Conservation (phyloP, 2,888 invertebrate species). For the Oscheius myriophilus region DNA sequence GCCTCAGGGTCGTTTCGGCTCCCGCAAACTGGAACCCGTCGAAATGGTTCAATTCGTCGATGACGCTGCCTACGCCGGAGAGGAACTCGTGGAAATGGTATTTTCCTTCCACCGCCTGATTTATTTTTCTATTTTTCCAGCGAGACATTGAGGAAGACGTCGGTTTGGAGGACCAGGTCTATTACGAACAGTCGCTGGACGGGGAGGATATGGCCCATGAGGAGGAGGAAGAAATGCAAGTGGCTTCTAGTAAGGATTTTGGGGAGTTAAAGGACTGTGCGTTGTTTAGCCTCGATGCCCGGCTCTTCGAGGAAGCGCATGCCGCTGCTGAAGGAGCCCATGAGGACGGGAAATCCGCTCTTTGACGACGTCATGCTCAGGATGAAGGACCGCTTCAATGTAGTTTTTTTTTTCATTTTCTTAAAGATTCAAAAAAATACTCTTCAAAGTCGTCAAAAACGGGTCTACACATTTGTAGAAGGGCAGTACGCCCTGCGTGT, state of each 20-base stretch:
- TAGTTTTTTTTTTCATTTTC: background rate
- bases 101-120: background rate
- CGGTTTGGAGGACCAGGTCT: constrained; percentile 1
- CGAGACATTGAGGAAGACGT: constrained; percentile 17
- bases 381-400: constrained; percentile 29
- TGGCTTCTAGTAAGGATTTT: too few species aligned
- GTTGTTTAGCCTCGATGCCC: background rate
- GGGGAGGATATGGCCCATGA: too few species aligned
- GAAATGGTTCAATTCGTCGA: constrained; percentile 26
- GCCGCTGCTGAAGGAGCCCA: constrained; percentile 31
- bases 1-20: too few species aligned
- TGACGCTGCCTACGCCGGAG: constrained; percentile 13
- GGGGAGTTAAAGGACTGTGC: too few species aligned
- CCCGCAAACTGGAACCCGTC: background rate
- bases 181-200: too few species aligned
- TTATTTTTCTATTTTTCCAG: background rate
- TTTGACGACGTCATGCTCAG: constrained; percentile 29
- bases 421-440: too few species aligned
- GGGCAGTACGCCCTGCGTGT: too few species aligned
- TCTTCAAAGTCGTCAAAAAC: too few species aligned
- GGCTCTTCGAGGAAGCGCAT: constrained; percentile 19
- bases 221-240: too few species aligned
- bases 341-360: constrained; percentile 25
- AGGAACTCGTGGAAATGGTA: constrained; percentile 26
- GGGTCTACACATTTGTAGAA: too few species aligned